Conservation (phyloP, 2,888 invertebrate species). For the Trissolcus brochymenae region DNA sequence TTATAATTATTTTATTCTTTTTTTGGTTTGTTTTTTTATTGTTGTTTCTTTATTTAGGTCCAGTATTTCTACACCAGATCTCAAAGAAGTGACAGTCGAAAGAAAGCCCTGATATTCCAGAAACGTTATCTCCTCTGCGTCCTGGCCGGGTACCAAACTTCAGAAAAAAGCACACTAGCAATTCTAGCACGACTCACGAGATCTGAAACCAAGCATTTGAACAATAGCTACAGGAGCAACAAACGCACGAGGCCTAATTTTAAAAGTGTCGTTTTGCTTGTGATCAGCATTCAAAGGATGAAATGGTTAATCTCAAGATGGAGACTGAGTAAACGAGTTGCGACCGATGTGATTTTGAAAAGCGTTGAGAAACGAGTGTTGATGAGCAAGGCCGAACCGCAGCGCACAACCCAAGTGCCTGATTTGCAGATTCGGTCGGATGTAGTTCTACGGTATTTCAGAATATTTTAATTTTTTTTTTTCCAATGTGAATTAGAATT, state of each 20-base stretch:
- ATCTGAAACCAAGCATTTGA: slow-evolving; percentile 67
- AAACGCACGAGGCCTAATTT: slow-evolving; percentile 67
- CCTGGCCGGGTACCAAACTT: slow-evolving; percentile 79
- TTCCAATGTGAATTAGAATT: background rate
- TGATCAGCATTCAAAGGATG: slow-evolving; percentile 82
- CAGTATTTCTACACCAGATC: slow-evolving; percentile 83
- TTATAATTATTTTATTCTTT: background rate
- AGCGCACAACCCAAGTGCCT: slow-evolving; percentile 66
- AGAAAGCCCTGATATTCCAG: slow-evolving; percentile 92
- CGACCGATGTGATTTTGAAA: slow-evolving; percentile 74
- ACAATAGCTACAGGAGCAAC: slow-evolving; percentile 51
- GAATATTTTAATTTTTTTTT: background rate
- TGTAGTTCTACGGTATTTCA: slow-evolving; percentile 15
- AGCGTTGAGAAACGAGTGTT: slow-evolving; percentile 62
- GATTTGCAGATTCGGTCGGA: slow-evolving; percentile 53
- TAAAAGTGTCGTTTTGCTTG: slow-evolving; percentile 79
- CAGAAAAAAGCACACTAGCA: slow-evolving; percentile 77
- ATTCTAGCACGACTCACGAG: slow-evolving; percentile 74
- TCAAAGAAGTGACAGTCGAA: slow-evolving; percentile 88
- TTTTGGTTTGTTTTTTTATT: background rate
- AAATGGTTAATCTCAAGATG: slow-evolving; percentile 82
- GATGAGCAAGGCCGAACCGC: slow-evolving; percentile 52
- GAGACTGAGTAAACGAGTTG: slow-evolving; percentile 80
- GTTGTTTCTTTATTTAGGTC: slow-evolving; percentile 69
- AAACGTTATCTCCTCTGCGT: slow-evolving; percentile 90